A percentile compares a stretch with the other conserved stretches of the same genome.
These are phyloP conservation scores for Synanthedon formicaeformis DNA, from an alignment of 2,888 invertebrate genomes.

Conservation along the genomic window DNA sequence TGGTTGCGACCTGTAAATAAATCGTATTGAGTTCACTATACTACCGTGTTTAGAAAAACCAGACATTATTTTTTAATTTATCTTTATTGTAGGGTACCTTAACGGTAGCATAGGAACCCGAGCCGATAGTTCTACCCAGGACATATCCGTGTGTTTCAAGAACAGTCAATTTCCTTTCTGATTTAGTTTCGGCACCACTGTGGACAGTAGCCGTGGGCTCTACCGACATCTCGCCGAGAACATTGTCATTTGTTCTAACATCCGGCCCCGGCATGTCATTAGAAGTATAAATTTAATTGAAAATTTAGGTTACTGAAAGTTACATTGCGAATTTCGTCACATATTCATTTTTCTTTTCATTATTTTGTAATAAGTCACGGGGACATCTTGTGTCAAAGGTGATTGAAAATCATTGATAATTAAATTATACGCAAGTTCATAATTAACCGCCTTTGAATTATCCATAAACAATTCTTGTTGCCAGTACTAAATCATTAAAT, in stretches of 20 bases:
- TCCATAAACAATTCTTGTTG: constrained; percentile 5
- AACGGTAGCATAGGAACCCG: constrained; percentile 87
- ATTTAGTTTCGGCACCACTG: constrained; percentile 51
- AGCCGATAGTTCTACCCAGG: constrained; percentile 80
- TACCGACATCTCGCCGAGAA: constrained; percentile 60
- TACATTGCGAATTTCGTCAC: constrained; percentile 53
- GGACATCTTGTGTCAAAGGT: constrained; percentile 51
- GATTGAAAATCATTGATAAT: constrained; percentile 9
- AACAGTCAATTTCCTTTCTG: constrained; percentile 71
- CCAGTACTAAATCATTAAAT: not conserved
- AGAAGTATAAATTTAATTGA: no score
- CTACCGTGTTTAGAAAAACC: not conserved
- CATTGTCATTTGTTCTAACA: constrained; percentile 63
- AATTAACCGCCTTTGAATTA: constrained; percentile 19
- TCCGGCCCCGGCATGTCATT: constrained; percentile 68
- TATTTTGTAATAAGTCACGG: constrained; percentile 41
- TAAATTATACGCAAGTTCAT: constrained; percentile 18
- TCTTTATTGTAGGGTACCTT: constrained; percentile 61
- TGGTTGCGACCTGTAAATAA: constrained; percentile 74
- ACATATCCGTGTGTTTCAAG: constrained; percentile 83
- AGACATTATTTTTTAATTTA: not conserved
- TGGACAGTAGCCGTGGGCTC: constrained; percentile 58
- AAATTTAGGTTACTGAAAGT: constrained; percentile 31
- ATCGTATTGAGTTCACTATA: not conserved
- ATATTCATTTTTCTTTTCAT: constrained; percentile 38